Evolutionary conservation across 1,140 invertebrate species (phyloP), one percentile per base, ranked within the genome.

Genomic region (Limonius californicus): DNA sequence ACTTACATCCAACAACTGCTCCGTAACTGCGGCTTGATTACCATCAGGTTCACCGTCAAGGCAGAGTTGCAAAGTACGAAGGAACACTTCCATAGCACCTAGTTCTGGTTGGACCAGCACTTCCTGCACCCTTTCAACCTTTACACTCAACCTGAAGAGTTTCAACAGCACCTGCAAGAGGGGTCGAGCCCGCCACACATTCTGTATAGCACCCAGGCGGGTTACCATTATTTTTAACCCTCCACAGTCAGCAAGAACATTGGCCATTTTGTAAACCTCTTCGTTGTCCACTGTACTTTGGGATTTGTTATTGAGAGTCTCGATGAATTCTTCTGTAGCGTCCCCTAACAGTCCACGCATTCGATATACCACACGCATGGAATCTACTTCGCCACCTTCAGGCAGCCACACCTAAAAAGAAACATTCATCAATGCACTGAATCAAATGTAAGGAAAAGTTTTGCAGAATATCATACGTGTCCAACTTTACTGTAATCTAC

Each of bases 301-400:
- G 65, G 88, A 89, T 65, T 91, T 94, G n/a, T 85, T 86, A 53
- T 91, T 93, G 15, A 99, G 79, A 1, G 90, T 94, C 79, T 98
- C 96, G 11, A 99, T 92, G 79, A 99, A 98, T 78, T 98, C 96
- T 75, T 98, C 97, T 0, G 97, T 99, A 0, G 97, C 96, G 80
- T 99, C 97, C 8, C 97, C 97, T 3, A 98, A 83, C 18, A 99
- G 78, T 2, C 97, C 97, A 65, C 96, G 83, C 95, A 99, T 98
- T 50, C 97, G 86, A 78, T 99, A 99, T n/a, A 99, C 89, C 6
- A 99, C 90, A n/a, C 95, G 84, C 97, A 99, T 99, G 0, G 94
- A 89, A 72, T 96, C 94, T 35, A 89, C 87, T 59, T 94, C 90
- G 3, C 88, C 89, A 30, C 90, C 90, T 64, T 92, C 91, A 8